Conservation (phyloP, 2,888 invertebrate species). For the Macrophya annulata region DNA sequence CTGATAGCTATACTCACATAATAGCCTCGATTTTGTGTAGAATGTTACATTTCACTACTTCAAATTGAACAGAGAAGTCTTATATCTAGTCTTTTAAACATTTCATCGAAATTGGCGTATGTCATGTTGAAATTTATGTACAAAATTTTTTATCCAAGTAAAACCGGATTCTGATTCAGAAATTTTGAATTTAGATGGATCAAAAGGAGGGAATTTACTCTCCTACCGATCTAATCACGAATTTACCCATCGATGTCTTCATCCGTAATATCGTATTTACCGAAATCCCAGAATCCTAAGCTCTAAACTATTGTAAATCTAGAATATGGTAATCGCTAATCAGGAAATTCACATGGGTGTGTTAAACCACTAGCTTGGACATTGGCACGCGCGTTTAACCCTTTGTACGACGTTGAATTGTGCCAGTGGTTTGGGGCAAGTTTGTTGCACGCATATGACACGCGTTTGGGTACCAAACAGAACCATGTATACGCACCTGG, state of each 20-base stretch:
- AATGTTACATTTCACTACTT: not conserved
- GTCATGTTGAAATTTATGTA: not conserved
- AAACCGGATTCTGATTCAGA: not conserved
- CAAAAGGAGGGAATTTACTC: not conserved
- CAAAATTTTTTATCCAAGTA: not conserved
- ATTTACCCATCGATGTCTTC: not conserved
- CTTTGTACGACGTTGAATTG: conserved; percentile 69
- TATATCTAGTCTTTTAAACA: not conserved
- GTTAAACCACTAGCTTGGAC: conserved; percentile 8
- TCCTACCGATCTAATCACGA: not conserved
- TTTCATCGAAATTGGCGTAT: not conserved
- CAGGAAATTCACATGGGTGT: conserved; percentile 3
- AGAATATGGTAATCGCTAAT: conserved; percentile 29
- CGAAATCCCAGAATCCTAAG: not conserved
- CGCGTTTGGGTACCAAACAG: conserved; percentile 22
- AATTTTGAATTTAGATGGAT: not conserved
- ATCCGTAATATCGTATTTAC: not conserved
- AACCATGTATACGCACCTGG: not conserved
- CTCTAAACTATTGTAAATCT: not conserved
- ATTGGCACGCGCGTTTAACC: conserved; percentile 67
- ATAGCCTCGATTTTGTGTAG: not conserved
- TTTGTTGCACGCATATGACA: conserved; percentile 65
- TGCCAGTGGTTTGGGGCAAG: conserved; percentile 56
- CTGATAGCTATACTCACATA: conserved; percentile 54
- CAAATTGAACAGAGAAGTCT: not conserved